phyloP scores from a whole-genome alignment of 2,888 invertebrate genomes.

The Gryllus longicercus region DNA sequence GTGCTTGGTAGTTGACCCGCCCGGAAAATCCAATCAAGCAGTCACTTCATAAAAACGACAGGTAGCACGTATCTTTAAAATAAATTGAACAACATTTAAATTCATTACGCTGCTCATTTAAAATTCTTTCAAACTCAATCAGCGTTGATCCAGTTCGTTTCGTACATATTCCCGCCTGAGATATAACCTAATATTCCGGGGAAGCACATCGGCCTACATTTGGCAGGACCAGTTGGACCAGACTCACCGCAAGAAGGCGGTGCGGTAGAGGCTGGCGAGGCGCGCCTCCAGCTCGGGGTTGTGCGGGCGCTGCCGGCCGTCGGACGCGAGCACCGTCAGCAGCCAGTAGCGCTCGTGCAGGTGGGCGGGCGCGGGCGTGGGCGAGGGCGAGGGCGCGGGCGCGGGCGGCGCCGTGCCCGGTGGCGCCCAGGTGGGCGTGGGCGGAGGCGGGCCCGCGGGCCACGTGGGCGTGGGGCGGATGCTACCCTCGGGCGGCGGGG shows the following conservation, averaged over 20 bases:
- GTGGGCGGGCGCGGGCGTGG: slow-evolving; percentile 43
- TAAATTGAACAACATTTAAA: too few relatives aligned
- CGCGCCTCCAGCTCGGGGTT: slow-evolving; percentile 65
- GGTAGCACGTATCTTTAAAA: too few relatives aligned
- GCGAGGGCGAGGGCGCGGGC: neutral
- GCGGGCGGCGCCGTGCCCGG: slow-evolving; percentile 42
- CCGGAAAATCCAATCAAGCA: too few relatives aligned
- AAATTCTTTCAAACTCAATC: too few relatives aligned
- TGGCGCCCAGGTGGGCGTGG: slow-evolving; percentile 40
- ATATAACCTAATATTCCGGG: too few relatives aligned
- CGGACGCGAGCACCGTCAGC: slow-evolving; percentile 58
- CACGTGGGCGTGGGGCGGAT: neutral
- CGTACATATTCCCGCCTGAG: too few relatives aligned
- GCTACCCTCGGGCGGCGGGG: neutral
- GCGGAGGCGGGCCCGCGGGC: neutral
- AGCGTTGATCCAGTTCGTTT: too few relatives aligned
- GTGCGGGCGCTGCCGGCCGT: slow-evolving; percentile 40
- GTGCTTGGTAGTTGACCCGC: too few relatives aligned
- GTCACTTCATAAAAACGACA: too few relatives aligned
- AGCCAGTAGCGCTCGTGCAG: slow-evolving; percentile 67
- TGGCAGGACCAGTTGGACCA: too few relatives aligned
- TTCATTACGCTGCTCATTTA: too few relatives aligned
- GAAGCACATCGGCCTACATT: too few relatives aligned
- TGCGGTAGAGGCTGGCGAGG: slow-evolving; percentile 72
- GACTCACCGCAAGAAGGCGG: slow-evolving; percentile 71